A percentile compares a stretch with the other conserved stretches of the same genome.
These are phyloP conservation scores for Bergia sp. DNA, from an alignment of 92 coral and sea anemone genomes.

Conservation along the genomic window DNA sequence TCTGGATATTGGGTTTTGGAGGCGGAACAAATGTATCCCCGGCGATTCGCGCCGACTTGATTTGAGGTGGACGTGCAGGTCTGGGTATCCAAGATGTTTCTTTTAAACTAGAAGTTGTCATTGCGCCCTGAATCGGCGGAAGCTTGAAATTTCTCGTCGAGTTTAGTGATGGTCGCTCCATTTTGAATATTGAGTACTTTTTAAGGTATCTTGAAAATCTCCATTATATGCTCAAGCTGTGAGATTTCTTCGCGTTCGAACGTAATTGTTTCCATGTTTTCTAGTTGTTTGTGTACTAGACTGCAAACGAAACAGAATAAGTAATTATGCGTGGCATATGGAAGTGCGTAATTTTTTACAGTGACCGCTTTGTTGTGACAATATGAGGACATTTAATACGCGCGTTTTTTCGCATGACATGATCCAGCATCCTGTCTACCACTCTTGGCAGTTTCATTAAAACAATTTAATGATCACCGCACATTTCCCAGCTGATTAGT, in stretches of 20 bases:
- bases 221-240: neutral
- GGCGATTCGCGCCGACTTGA: slow-evolving; percentile 20
- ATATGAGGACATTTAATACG: slow-evolving; percentile 28
- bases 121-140: slow-evolving; percentile 87
- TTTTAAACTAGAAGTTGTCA: slow-evolving; percentile 56
- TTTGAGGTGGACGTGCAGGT: slow-evolving; percentile 22
- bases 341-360: neutral
- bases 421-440: slow-evolving; percentile 2
- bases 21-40: slow-evolving; percentile 16
- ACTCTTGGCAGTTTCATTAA: neutral
- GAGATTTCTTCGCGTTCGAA: neutral
- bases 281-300: neutral
- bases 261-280: slow-evolving; percentile 14
- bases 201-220: neutral
- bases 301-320: slow-evolving; percentile 18
- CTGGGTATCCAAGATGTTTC: slow-evolving; percentile 38
- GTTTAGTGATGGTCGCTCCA: slow-evolving; percentile 43
- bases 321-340: slow-evolving; percentile 5
- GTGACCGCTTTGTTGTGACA: slow-evolving; percentile 41
- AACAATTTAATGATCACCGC: neutral
- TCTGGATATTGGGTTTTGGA: slow-evolving; percentile 9
- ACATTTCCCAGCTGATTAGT: neutral
- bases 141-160: slow-evolving; percentile 78
- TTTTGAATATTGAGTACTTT: neutral
- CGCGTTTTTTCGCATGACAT: neutral